Percentiles rank a stretch among this genome's conserved stretches.
Evolutionary conservation across 2,888 invertebrate genomes (phyloP).

Genomic region (Acheta domesticus): DNA sequence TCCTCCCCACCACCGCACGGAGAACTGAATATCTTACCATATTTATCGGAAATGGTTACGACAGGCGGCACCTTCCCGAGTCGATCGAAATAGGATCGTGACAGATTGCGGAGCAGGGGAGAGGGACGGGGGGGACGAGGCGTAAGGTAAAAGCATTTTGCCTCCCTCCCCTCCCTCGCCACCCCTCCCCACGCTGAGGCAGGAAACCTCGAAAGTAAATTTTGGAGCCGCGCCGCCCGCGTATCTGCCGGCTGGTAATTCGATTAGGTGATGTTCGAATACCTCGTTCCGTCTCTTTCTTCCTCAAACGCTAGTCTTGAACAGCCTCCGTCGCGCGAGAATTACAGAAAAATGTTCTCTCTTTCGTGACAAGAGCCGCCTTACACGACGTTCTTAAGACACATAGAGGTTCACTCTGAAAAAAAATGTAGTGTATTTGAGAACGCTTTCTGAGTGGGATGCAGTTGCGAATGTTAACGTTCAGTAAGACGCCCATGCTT

Average conservation of each 20-base stretch:
- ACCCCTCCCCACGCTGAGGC: background rate
- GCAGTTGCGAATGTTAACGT: too few relatives aligned
- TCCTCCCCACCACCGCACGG: background rate
- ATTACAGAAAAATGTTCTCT: background rate
- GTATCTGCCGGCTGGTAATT: background rate
- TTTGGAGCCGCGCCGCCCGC: background rate
- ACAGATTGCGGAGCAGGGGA: background rate
- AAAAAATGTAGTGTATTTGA: too few relatives aligned
- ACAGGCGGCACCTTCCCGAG: background rate
- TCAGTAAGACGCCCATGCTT: too few relatives aligned
- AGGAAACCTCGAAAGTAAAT: background rate
- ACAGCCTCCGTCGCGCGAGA: too few relatives aligned
- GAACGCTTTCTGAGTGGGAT: too few relatives aligned
- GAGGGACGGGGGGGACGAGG: background rate
- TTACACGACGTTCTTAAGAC: too few relatives aligned
- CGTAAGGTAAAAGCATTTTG: background rate
- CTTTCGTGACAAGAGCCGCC: background rate
- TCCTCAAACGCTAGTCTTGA: too few relatives aligned
- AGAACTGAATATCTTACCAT: slow-evolving; percentile 5
- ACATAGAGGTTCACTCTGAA: too few relatives aligned
- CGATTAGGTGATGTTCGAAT: background rate
- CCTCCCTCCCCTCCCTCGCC: background rate
- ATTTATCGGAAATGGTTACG: slow-evolving; percentile 2
- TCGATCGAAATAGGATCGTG: slow-evolving; percentile 1
- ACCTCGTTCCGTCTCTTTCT: background rate